phyloP scores from a whole-genome alignment of 1,140 invertebrate species.

The Diorhabda sublineata region DNA sequence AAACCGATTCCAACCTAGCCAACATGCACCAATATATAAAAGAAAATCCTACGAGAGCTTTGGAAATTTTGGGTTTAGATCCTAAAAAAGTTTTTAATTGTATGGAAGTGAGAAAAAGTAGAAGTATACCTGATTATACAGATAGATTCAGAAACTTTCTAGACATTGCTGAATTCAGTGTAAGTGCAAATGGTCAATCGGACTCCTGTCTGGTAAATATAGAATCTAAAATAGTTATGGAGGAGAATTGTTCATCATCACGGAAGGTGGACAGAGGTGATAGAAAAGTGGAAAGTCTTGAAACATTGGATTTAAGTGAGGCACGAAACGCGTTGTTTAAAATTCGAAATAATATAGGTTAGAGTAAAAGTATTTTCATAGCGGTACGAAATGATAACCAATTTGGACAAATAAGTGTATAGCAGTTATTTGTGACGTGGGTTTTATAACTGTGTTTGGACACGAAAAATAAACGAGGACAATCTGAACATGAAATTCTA shows the following conservation, averaged over 20 bases:
- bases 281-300: constrained; percentile 27
- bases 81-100: constrained; percentile 44
- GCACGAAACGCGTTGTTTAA: constrained; percentile 22
- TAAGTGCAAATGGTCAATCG: constrained; percentile 14
- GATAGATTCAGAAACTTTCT: background rate
- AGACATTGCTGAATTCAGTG: constrained; percentile 10
- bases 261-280: constrained; percentile 17
- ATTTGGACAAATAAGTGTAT: too few species aligned
- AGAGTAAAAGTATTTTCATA: too few species aligned
- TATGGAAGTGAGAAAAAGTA: constrained; percentile 39
- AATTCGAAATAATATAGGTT: constrained; percentile 15
- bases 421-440: too few species aligned
- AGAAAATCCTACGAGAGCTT: constrained; percentile 49
- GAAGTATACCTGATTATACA: constrained; percentile 37
- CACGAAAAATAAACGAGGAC: too few species aligned
- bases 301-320: constrained; percentile 19
- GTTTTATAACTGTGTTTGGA: too few species aligned
- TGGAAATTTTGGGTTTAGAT: constrained; percentile 52
- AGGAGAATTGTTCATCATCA: constrained; percentile 29
- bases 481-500: too few species aligned
- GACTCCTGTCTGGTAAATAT: constrained; percentile 25
- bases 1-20: constrained; percentile 45
- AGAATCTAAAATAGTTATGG: constrained; percentile 25
- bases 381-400: too few species aligned
- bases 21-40: constrained; percentile 49